phyloP scores from a whole-genome alignment of 1,140 invertebrate genomes.

The Geopemphigus sp. region DNA sequence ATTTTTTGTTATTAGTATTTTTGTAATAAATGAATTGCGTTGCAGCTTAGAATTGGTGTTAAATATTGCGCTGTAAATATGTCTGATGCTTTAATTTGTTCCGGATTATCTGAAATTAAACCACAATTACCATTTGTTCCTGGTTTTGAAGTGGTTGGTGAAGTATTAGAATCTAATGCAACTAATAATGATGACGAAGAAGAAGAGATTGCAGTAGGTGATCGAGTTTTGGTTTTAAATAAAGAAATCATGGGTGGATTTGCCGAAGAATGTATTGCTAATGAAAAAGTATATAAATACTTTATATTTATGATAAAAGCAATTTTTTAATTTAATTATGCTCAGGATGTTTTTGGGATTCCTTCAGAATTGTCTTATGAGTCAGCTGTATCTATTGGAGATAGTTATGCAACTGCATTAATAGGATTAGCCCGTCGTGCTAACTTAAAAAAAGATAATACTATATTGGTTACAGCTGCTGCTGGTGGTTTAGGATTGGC shows the following conservation, averaged over 20 bases:
- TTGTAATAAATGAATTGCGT: conserved; percentile 2
- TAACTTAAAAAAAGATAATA: conserved; percentile 59
- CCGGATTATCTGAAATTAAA: conserved; percentile 58
- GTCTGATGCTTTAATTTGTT: conserved; percentile 59
- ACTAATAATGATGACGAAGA: conserved; percentile 53
- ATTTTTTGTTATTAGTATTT: conserved; percentile 4
- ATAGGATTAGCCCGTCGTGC: conserved; percentile 61
- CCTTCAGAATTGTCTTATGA: conserved; percentile 58
- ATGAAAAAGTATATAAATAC: conserved; percentile 56
- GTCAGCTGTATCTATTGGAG: conserved; percentile 59
- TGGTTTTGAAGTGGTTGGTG: conserved; percentile 62
- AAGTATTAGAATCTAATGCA: conserved; percentile 56
- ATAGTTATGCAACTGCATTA: conserved; percentile 63
- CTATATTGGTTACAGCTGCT: conserved; percentile 62
- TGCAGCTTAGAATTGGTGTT: conserved; percentile 62
- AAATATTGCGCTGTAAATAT: conserved; percentile 63
- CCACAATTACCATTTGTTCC: conserved; percentile 59
- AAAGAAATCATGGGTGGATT: conserved; percentile 60
- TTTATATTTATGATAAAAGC: background rate
- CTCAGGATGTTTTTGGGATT: conserved; percentile 62
- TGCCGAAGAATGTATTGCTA: conserved; percentile 60
- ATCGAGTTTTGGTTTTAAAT: conserved; percentile 60
- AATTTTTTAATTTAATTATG: background rate
- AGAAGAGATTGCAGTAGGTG: conserved; percentile 55
- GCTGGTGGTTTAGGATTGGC: conserved; percentile 63